Percentiles rank a stretch among this genome's conserved stretches.
phyloP scores from a whole-genome alignment of 1,140 invertebrate genomes.

The Scaptomyza pallida region DNA sequence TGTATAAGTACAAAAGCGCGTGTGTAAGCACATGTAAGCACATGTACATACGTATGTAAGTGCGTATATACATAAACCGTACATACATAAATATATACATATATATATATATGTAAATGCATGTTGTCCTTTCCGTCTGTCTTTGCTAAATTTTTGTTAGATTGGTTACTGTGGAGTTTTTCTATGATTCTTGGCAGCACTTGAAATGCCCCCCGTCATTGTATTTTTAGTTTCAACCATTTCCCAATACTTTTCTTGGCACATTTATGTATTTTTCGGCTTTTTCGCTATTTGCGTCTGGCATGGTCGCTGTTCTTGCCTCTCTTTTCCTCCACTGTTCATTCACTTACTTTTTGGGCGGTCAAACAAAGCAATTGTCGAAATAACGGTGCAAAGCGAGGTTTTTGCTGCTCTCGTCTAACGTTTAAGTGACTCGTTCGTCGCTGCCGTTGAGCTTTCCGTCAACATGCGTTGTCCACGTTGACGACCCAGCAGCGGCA shows the following conservation, averaged over 20 bases:
- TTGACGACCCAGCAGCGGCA: conserved; percentile 31
- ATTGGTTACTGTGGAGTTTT: conserved; percentile 20
- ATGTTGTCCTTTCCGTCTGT: too few species aligned
- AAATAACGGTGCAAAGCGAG: conserved; percentile 18
- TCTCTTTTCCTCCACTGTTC: conserved; percentile 15
- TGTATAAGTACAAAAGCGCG: conserved; percentile 14
- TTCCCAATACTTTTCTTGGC: conserved; percentile 43
- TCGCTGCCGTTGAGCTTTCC: conserved; percentile 11
- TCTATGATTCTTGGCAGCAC: conserved; percentile 48
- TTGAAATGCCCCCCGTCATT: conserved; percentile 42
- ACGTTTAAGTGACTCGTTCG: conserved; percentile 32
- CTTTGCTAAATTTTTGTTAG: neutral
- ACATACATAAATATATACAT: conserved; percentile 1
- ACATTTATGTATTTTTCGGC: conserved; percentile 19
- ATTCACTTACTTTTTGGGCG: conserved; percentile 62
- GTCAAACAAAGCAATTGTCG: conserved; percentile 35
- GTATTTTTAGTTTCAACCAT: conserved; percentile 63
- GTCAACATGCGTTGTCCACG: conserved; percentile 57
- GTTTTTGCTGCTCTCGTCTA: conserved; percentile 33
- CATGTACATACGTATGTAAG: neutral
- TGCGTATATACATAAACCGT: too few species aligned
- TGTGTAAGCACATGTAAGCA: neutral
- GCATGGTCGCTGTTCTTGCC: conserved; percentile 35
- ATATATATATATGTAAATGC: neutral
- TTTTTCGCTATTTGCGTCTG: conserved; percentile 35